phyloP scores from a whole-genome alignment of 2,797 vertebrate genomes.

The Sebastes hubbsi region DNA sequence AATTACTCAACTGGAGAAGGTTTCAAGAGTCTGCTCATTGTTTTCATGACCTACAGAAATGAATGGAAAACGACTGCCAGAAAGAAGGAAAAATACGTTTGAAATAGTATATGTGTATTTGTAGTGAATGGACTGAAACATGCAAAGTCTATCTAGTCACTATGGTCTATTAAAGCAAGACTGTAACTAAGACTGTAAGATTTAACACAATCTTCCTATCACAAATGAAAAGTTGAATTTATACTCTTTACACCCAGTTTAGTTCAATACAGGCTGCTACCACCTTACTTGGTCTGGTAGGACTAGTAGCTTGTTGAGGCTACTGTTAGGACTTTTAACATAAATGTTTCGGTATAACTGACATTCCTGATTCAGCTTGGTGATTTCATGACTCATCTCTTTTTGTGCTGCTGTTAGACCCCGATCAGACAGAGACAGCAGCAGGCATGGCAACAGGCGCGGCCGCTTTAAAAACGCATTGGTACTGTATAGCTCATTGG shows the following conservation, averaged over 20 bases:
- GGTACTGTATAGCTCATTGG: fast-evolving
- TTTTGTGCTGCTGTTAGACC: too few species aligned
- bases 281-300: too few species aligned
- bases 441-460: too few species aligned
- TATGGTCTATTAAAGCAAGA: neutral
- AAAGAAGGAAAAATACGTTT: neutral
- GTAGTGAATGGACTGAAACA: neutral
- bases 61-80: neutral
- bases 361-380: neutral
- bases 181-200: neutral
- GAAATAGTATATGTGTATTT: neutral
- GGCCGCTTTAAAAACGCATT: too few species aligned
- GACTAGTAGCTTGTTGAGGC: too few species aligned
- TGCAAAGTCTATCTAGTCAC: neutral
- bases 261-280: neutral
- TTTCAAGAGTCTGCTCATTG: neutral
- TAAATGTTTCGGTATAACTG: neutral
- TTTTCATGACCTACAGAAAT: neutral
- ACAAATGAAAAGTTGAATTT: neutral
- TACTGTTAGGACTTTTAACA: neutral
- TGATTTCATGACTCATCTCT: neutral
- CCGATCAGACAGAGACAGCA: too few species aligned
- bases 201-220: neutral
- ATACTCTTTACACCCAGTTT: neutral
- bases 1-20: neutral